A percentile compares a stretch with the other conserved stretches of the same genome.
Evolutionary conservation across 2,797 vertebrate species (phyloP).

Genomic region (Cephalopachus bancanus): DNA sequence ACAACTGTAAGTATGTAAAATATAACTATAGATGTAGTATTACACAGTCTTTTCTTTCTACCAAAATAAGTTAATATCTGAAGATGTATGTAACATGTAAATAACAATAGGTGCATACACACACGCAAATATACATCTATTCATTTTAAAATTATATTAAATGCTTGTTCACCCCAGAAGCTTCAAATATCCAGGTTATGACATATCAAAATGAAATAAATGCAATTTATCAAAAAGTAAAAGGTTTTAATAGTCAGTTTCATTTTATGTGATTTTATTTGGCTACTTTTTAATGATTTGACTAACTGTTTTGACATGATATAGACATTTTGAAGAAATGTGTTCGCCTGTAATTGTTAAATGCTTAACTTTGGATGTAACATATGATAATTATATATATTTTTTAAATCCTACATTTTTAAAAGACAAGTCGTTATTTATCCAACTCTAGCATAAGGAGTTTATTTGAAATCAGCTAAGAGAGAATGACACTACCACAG

Average conservation of each 20-base stretch:
- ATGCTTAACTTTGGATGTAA: slow-evolving; percentile 62
- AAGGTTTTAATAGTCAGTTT: slow-evolving; percentile 2
- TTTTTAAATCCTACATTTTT: slow-evolving; percentile 39
- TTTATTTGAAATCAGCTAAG: slow-evolving; percentile 26
- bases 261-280: slow-evolving; percentile 49
- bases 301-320: slow-evolving; percentile 67
- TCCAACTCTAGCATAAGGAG: background rate
- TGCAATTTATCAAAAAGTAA: background rate
- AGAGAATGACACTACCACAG: background rate
- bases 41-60: slow-evolving; percentile 38
- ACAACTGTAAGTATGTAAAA: background rate
- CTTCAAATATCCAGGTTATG: background rate
- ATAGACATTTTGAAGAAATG: slow-evolving; percentile 55
- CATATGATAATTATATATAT: slow-evolving; percentile 50
- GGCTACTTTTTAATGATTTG: slow-evolving; percentile 31
- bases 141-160: slow-evolving; percentile 27
- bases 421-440: slow-evolving; percentile 54
- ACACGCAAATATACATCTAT: background rate
- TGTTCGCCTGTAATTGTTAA: slow-evolving; percentile 65
- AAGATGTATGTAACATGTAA: background rate
- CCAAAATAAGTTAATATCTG: slow-evolving; percentile 44
- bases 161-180: slow-evolving; percentile 7
- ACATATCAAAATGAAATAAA: slow-evolving; percentile 52
- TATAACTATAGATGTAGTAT: background rate
- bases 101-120: background rate